Conservation (phyloP, 2,888 invertebrate genomes). For the Alcis repandata region DNA sequence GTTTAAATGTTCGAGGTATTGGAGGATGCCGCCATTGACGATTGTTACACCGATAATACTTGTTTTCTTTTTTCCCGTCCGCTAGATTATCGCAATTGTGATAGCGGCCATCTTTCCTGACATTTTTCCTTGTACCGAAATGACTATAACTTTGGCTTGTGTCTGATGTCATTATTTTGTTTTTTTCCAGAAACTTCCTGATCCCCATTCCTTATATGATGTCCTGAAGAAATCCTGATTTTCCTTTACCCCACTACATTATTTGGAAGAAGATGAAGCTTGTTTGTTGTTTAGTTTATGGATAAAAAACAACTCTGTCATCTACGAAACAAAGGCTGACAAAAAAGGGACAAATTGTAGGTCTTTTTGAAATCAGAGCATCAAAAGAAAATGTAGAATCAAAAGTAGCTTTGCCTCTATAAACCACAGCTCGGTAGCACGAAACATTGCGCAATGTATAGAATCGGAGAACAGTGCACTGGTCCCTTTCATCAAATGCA, state of each 20-base stretch:
- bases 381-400: too few species aligned
- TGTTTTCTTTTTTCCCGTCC: constrained; percentile 42
- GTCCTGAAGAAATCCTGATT: constrained; percentile 19
- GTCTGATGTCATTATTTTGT: constrained; percentile 21
- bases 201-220: constrained; percentile 26
- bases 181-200: constrained; percentile 37
- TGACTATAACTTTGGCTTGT: constrained; percentile 17
- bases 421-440: not conserved
- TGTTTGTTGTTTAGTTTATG: too few species aligned
- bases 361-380: too few species aligned
- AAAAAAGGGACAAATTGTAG: not conserved
- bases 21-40: constrained; percentile 62
- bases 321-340: too few species aligned
- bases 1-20: constrained; percentile 73
- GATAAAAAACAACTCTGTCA: too few species aligned
- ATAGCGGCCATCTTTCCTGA: constrained; percentile 29
- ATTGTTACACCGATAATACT: constrained; percentile 58
- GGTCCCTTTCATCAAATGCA: constrained; percentile 49
- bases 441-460: constrained; percentile 30
- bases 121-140: constrained; percentile 40
- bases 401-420: not conserved
- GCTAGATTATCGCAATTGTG: constrained; percentile 36
- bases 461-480: constrained; percentile 30
- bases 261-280: constrained; percentile 10
- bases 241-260: not conserved